A percentile compares a stretch with the other conserved stretches of the same genome.
Evolutionary conservation across 2,888 invertebrate genomes (phyloP).

Genomic region (Autographa pulchrina): DNA sequence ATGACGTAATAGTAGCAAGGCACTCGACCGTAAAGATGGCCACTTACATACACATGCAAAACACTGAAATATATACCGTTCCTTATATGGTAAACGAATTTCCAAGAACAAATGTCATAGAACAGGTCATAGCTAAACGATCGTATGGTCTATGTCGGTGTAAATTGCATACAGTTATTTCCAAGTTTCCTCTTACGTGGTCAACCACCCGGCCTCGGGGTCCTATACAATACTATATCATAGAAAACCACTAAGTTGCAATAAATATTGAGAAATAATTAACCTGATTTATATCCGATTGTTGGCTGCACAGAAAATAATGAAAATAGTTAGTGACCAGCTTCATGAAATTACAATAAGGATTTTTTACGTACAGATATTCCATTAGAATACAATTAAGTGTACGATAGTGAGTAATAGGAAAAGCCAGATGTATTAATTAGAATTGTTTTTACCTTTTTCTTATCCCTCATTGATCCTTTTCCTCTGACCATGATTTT

Average conservation of each 20-base stretch:
- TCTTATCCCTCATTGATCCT: constrained; percentile 99
- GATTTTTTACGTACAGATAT: not conserved
- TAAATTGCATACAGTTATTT: constrained; percentile 1
- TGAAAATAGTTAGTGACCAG: constrained; percentile 15
- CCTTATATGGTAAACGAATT: constrained; percentile 22
- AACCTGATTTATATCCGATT: constrained; percentile 58
- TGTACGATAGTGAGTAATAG: constrained; percentile 25
- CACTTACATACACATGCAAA: not conserved
- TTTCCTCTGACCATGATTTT: constrained; percentile 99
- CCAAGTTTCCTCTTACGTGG: not conserved
- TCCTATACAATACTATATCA: not conserved
- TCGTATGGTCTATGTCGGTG: not conserved
- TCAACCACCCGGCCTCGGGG: not conserved
- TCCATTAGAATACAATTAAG: constrained; percentile 1
- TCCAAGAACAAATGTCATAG: constrained; percentile 1
- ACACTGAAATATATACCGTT: constrained; percentile 15
- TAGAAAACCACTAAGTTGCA: constrained; percentile 10
- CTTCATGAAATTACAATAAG: constrained; percentile 9
- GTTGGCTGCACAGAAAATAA: constrained; percentile 56
- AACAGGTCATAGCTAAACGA: constrained; percentile 3
- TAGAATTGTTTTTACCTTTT: constrained; percentile 94
- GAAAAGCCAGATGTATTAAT: constrained; percentile 37
- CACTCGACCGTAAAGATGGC: constrained; percentile 3
- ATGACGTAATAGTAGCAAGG: not conserved
- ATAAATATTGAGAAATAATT: constrained; percentile 23